Evolutionary conservation across 2,888 invertebrate species (phyloP).

Genomic region (Brenthis daphne): DNA sequence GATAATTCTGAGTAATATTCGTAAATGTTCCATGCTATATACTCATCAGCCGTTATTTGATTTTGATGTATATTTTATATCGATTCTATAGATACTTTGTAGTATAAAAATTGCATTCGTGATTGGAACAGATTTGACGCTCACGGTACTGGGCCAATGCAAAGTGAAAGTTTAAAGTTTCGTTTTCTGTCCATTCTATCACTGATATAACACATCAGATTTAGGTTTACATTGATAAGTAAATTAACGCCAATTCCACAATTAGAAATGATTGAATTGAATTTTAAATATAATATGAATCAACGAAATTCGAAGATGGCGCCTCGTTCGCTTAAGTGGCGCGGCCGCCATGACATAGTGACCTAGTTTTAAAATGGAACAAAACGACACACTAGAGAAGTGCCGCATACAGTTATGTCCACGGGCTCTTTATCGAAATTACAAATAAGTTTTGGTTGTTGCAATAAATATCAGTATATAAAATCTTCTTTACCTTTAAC

Average conservation of each 20-base stretch:
- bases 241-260: conserved; percentile 17
- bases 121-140: conserved; percentile 64
- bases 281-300: conserved; percentile 60
- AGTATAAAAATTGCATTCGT: conserved; percentile 43
- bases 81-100: conserved; percentile 14
- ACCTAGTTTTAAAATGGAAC: conserved; percentile 81
- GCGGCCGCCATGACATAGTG: conserved; percentile 77
- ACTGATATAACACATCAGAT: conserved; percentile 37
- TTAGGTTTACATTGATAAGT: conserved; percentile 41
- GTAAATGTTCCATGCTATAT: not conserved
- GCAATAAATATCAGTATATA: not conserved
- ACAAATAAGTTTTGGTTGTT: conserved; percentile 43
- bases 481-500: not conserved
- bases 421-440: conserved; percentile 44
- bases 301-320: conserved; percentile 76
- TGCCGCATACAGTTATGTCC: conserved; percentile 39
- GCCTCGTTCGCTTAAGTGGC: conserved; percentile 68
- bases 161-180: conserved; percentile 72
- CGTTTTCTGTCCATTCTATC: conserved; percentile 58
- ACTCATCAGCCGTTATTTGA: too few species aligned
- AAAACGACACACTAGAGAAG: conserved; percentile 53
- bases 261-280: conserved; percentile 32
- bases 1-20: not conserved
- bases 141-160: conserved; percentile 52
- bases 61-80: conserved; percentile 17